These are phyloP conservation scores for Sebastes melanostomus DNA, from an alignment of 2,797 vertebrate genomes.

Conservation along the genomic window DNA sequence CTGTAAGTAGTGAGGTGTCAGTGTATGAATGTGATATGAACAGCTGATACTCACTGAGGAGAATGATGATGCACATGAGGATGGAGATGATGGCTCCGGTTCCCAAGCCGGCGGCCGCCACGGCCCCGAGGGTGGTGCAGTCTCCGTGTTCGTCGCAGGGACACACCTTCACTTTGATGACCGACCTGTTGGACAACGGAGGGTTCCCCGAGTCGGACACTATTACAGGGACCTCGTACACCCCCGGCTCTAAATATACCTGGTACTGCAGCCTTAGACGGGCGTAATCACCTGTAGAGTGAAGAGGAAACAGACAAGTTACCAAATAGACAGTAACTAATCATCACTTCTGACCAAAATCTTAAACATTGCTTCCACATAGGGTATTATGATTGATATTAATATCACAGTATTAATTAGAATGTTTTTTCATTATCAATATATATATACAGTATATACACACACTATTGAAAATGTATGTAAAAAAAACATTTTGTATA, in stretches of 20 bases:
- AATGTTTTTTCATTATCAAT: background rate
- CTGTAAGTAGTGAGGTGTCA: background rate
- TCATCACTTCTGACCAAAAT: background rate
- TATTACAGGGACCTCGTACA: slow-evolving; percentile 91
- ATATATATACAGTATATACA: too few relatives aligned
- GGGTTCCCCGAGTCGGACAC: slow-evolving; percentile 96
- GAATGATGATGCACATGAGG: slow-evolving; percentile 91
- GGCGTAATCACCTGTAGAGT: slow-evolving; percentile 86
- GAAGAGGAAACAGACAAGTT: background rate
- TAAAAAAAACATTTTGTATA: background rate
- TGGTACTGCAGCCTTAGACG: slow-evolving; percentile 89
- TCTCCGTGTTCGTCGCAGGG: slow-evolving; percentile 92
- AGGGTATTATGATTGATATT: background rate
- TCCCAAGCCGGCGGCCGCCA: slow-evolving; percentile 90
- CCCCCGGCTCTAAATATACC: slow-evolving; percentile 88
- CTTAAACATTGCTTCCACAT: background rate
- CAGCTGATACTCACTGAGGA: slow-evolving; percentile 88
- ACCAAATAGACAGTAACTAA: background rate
- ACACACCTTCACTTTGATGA: slow-evolving; percentile 96
- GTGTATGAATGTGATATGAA: background rate
- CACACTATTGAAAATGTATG: too few relatives aligned
- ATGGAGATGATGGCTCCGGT: slow-evolving; percentile 94
- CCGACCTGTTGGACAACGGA: slow-evolving; percentile 88
- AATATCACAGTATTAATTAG: background rate
- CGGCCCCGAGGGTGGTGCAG: slow-evolving; percentile 90